Base-by-base conservation (phyloP, 2,797 vertebrate genomes). In the Enteromius paludinosus region DNA sequence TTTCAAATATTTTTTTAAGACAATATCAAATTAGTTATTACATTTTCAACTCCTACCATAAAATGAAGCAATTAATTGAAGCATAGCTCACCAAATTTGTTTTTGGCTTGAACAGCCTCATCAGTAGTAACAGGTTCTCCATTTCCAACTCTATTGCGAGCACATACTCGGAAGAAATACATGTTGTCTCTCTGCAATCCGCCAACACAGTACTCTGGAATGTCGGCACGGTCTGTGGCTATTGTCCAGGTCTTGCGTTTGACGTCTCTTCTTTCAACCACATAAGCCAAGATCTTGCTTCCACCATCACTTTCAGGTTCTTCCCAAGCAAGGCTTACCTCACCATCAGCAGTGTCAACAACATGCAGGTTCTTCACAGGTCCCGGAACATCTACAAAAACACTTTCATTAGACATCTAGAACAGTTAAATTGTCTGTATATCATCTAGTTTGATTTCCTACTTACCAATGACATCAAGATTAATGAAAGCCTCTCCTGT, bases 161-260 rank as follows among this genome's bases (percentile, higher is more conserved):
- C 98, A 66, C 96, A 98, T 73, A 99, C 97, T 88, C 98, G 96
- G 94, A 99, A 99, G 10, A 99, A 93, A 86, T 99, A 99, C 85
- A 95, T 92, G 45, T 95, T 94, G 35, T 97, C 98, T 86, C 94
- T 97, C 35, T 99, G 96, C 38, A 99, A 95, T 54, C 97, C 96
- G 2, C 96, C 96, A 84, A 99, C 96, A 20, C 95, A 98, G 87
- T 97, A 99, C 90, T 99, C 98, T 84, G 96, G 97, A 68, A 92
- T 94, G 78, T 99, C 98, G 0, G 97, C 96, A 47, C 88, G 96
- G 83, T 98, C 96, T 23, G 97, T 99, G n/a, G 90, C 96, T 79
- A 95, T 30, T 38, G 97, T 96, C 98, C 98, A 99, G 2, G 97
- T 97, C 89, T 99, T 99, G 49, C 98, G 96, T 86, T 96, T 98